phyloP scores from a whole-genome alignment of 2,113 vertebrate genomes.

The Aphyosemion australe region DNA sequence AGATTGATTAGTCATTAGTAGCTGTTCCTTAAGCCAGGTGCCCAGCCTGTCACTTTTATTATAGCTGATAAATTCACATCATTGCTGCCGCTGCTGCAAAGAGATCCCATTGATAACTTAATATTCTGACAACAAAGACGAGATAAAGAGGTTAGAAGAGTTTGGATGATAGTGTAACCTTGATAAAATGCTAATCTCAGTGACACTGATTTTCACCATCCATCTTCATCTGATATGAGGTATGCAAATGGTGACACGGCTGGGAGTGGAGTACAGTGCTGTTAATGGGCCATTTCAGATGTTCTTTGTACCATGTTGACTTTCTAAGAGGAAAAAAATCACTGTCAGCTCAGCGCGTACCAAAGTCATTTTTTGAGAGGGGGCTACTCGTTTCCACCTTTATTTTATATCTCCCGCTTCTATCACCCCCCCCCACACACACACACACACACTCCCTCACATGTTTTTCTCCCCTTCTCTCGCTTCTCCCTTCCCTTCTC shows the following conservation, averaged over 20 bases:
- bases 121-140: slow-evolving; percentile 73
- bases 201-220: slow-evolving; percentile 89
- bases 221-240: slow-evolving; percentile 92
- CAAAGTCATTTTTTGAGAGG: slow-evolving; percentile 32
- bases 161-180: slow-evolving; percentile 88
- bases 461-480: slow-evolving; percentile 3
- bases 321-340: slow-evolving; percentile 74
- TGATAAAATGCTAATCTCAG: slow-evolving; percentile 92
- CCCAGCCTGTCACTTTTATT: slow-evolving; percentile 31
- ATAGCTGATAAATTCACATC: slow-evolving; percentile 43
- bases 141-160: slow-evolving; percentile 85
- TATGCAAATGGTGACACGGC: slow-evolving; percentile 87
- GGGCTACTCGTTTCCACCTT: slow-evolving; percentile 46
- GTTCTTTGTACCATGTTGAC: slow-evolving; percentile 81
- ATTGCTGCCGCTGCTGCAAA: slow-evolving; percentile 37
- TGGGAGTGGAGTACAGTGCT: slow-evolving; percentile 80
- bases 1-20: slow-evolving; percentile 16
- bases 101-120: slow-evolving; percentile 73
- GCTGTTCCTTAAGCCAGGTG: slow-evolving; percentile 32
- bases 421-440: slow-evolving; percentile 5
- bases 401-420: slow-evolving; percentile 35
- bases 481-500: slow-evolving; percentile 16
- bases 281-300: slow-evolving; percentile 89
- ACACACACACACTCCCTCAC: not conserved
- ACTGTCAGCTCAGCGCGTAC: slow-evolving; percentile 51